Evolutionary conservation across 2,113 vertebrate species (phyloP).

Genomic region (Mus musculus): GRCm39 chr1:87815001-87815500

Average conservation of each 20-base stretch:
- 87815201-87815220: neutral
- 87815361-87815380: neutral
- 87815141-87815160: neutral
- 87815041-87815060: neutral
- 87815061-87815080: neutral
- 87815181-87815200: too few species aligned
- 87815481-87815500: too few species aligned
- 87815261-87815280: neutral
- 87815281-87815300: neutral
- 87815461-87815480: too few species aligned
- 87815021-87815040: neutral
- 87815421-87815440: too few species aligned
- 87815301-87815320: neutral
- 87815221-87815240: neutral
- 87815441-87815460: too few species aligned
- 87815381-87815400: neutral
- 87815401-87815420: too few species aligned
- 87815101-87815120: neutral
- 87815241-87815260: neutral
- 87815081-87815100: neutral
- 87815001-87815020: neutral
- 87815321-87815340: neutral
- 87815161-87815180: too few species aligned
- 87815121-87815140: neutral
- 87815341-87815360: neutral